These are phyloP conservation scores for Uloborus plumipes DNA, from an alignment of 2,888 invertebrate genomes.

Conservation along the genomic window DNA sequence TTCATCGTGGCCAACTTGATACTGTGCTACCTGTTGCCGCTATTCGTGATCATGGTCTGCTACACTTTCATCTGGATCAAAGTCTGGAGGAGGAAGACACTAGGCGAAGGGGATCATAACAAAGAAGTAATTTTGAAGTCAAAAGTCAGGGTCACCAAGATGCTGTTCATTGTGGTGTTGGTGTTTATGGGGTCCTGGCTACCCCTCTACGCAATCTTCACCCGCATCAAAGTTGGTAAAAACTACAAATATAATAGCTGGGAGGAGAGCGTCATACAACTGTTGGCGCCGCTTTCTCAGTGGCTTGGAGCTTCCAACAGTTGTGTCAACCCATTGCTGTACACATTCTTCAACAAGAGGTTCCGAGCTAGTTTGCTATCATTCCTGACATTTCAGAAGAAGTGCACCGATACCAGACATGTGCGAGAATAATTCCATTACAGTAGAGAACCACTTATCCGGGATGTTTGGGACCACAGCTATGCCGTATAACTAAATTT, in stretches of 20 bases:
- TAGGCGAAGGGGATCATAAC: conserved; percentile 70
- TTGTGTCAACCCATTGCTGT: conserved; percentile 94
- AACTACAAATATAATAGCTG: conserved; percentile 47
- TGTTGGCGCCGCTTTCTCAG: conserved; percentile 87
- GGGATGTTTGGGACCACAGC: too few relatives aligned
- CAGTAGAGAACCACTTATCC: too few relatives aligned
- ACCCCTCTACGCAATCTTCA: conserved; percentile 70
- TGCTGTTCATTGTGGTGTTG: conserved; percentile 71
- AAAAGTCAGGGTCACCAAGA: conserved; percentile 69
- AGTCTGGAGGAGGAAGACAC: conserved; percentile 72
- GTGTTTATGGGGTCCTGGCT: conserved; percentile 72
- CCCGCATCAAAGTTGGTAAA: conserved; percentile 68
- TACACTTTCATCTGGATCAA: conserved; percentile 68
- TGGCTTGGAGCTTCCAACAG: conserved; percentile 89
- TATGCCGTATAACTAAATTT: too few relatives aligned
- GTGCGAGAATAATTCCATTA: too few relatives aligned
- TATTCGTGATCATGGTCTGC: conserved; percentile 66
- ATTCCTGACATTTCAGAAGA: conserved; percentile 73
- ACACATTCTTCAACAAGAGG: conserved; percentile 95
- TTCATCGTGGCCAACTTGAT: conserved; percentile 67
- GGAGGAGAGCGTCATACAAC: conserved; percentile 66
- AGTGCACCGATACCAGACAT: not conserved
- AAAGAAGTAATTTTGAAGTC: conserved; percentile 63
- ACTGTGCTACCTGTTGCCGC: conserved; percentile 67
- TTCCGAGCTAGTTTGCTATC: conserved; percentile 88